These are phyloP conservation scores for Ophion ventricosus DNA, from an alignment of 2,888 invertebrate species.

Conservation along the genomic window DNA sequence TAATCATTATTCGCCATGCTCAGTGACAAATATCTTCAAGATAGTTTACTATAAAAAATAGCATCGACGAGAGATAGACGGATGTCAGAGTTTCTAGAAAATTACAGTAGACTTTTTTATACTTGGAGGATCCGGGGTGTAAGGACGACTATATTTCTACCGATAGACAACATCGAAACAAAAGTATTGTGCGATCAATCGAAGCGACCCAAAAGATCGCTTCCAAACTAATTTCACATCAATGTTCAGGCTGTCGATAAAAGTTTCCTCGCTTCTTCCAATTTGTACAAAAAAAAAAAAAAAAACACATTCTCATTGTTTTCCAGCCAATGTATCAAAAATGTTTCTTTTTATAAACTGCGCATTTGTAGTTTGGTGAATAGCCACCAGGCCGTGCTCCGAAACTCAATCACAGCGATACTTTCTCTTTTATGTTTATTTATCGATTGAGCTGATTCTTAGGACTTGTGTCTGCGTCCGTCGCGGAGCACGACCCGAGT, in stretches of 20 bases:
- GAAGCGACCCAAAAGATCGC: background rate
- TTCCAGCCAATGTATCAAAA: conserved; percentile 51
- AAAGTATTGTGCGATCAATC: background rate
- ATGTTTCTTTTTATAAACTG: conserved; percentile 49
- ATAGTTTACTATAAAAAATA: background rate
- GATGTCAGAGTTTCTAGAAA: conserved; percentile 14
- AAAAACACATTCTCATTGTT: conserved; percentile 6
- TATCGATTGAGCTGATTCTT: background rate
- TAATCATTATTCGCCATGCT: background rate
- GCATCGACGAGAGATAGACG: background rate
- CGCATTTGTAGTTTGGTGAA: conserved; percentile 78
- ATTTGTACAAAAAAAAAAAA: background rate
- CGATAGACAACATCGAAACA: conserved; percentile 10
- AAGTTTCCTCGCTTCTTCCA: background rate
- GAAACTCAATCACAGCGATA: background rate
- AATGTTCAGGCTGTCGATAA: background rate
- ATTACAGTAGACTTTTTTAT: background rate
- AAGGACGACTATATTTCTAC: conserved; percentile 15
- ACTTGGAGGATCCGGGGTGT: background rate
- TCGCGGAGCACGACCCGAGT: conserved; percentile 1
- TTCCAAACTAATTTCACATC: background rate
- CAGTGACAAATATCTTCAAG: background rate
- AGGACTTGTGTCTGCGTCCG: background rate
- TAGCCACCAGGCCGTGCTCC: conserved; percentile 64
- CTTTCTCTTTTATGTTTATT: background rate